Conservation (phyloP, 2,113 vertebrate species). For the Indri indri region DNA sequence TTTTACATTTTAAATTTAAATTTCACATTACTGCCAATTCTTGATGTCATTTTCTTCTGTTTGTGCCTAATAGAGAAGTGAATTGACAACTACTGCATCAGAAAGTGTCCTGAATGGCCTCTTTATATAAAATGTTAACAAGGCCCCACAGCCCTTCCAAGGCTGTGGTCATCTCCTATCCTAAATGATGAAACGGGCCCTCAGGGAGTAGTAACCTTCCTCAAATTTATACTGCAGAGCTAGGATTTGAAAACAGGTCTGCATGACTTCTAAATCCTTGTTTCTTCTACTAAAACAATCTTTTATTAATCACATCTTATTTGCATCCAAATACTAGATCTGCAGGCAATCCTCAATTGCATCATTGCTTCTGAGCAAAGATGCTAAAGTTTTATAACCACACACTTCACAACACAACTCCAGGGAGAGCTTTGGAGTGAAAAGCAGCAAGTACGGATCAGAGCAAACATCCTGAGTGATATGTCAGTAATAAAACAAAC, state of each 20-base stretch:
- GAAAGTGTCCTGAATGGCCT: not conserved
- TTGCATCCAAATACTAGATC: not conserved
- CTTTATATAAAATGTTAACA: not conserved
- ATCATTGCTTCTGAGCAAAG: not conserved
- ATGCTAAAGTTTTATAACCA: slow-evolving; percentile 10
- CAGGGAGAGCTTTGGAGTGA: not conserved
- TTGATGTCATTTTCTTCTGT: not conserved
- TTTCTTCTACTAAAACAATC: not conserved
- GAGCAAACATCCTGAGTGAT: not conserved
- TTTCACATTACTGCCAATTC: not conserved
- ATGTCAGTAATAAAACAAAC: not conserved
- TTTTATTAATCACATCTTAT: not conserved
- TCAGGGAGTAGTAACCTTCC: not conserved
- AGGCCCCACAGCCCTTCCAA: not conserved
- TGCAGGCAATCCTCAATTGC: not conserved
- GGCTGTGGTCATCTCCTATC: not conserved
- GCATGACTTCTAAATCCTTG: not conserved
- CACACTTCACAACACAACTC: not conserved
- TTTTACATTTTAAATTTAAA: not conserved
- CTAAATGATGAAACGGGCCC: not conserved
- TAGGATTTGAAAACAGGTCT: not conserved
- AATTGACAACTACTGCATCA: not conserved
- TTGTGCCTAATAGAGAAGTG: not conserved
- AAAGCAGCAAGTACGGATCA: not conserved
- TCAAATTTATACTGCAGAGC: not conserved